Base-by-base conservation (phyloP, 2,113 vertebrate species). In the Dromas ardeola region DNA sequence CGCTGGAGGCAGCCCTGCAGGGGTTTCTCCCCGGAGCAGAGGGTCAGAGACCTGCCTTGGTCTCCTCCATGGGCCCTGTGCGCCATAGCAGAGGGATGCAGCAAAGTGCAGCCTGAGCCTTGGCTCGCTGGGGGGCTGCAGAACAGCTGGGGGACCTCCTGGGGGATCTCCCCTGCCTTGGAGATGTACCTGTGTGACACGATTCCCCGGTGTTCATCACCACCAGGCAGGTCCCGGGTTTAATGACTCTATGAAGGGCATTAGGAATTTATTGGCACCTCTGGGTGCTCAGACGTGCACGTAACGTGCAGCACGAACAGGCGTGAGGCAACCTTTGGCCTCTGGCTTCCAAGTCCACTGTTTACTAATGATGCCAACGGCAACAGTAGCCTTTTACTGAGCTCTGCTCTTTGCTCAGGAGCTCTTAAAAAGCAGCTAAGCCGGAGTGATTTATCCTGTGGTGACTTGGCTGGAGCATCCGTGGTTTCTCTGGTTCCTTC, bases 181-280 rank as follows among this genome's bases (percentile, higher is more conserved):
- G 72, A 63, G 50, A n/a, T 1, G 3, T 20, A 5, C 13, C 61
- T 8, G 13, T 2, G 36, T 3, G 34, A n/a, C 29, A 1, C 0
- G 6, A 8, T 43, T 73, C 61, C 40, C 30, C 3, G 7, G 27
- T 1, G 26, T 13, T 23, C 56, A n/a, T 59, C 34, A n/a, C 58
- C 36, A 18, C 7, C 26, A 5, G 63, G 11, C 45, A 58, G 10
- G 10, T 45, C 27, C 36, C 20, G 73, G 34, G 4, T 72, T 63
- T 69, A 36, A 34, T 6, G 70, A 8, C 58, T 10, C 62, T 21
- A 0, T n/a, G 40, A 50, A 66, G 8, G 38, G 25, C 38, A 4
- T 26, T 11, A 6, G 50, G 6, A 22, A 26, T 53, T 56, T 56
- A 8, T 26, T 2, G 15, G 58, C 69, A 20, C 63, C 63, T 45